These are phyloP conservation scores for Caradrina clavipalpis DNA, from an alignment of 2,888 invertebrate genomes.

Conservation along the genomic window DNA sequence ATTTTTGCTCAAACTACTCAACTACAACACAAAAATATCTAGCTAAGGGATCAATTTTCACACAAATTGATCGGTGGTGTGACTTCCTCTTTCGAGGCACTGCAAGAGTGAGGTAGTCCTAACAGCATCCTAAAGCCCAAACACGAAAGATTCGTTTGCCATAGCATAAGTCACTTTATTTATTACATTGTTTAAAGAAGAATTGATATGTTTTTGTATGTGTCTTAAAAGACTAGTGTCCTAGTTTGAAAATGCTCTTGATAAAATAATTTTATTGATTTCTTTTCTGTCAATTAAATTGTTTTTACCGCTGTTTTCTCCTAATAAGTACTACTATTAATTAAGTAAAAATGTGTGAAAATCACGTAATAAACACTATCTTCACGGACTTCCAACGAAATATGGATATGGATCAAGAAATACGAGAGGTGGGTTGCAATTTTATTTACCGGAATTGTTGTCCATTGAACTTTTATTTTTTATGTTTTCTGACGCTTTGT, in stretches of 20 bases:
- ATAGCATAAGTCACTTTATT: no score
- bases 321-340: background rate
- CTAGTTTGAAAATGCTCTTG: no score
- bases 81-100: no score
- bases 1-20: no score
- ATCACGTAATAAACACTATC: constrained; percentile 87
- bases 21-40: no score
- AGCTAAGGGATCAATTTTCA: no score
- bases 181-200: no score
- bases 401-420: constrained; percentile 94
- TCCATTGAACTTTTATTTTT: background rate
- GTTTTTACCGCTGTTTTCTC: constrained; percentile 29
- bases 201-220: no score
- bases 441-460: background rate
- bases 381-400: constrained; percentile 94
- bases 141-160: no score
- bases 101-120: no score
- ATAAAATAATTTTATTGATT: background rate
- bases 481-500: constrained; percentile 1
- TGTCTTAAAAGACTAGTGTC: constrained; percentile 5
- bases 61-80: no score
- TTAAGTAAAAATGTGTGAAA: constrained; percentile 62
- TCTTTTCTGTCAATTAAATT: constrained; percentile 40
- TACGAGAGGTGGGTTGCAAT: constrained; percentile 92
- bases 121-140: no score